Base-by-base conservation (phyloP, 2,797 vertebrate species). In the Thamnophis elegans region DNA sequence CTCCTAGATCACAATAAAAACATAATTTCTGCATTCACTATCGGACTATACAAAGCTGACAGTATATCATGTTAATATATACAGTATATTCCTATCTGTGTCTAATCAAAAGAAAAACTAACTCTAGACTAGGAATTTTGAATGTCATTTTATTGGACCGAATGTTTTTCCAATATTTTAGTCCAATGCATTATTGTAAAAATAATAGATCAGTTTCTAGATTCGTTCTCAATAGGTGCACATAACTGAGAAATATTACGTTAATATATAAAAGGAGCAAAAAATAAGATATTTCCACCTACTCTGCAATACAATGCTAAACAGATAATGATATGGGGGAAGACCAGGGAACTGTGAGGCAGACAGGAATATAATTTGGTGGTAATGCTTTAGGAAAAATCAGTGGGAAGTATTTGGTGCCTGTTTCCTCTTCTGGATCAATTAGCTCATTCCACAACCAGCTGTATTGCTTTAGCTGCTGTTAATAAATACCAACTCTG, bases 1-100 rank as follows among this genome's bases (percentile, higher is more conserved):
- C 99, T 22, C 99, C 99, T 99, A 88, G 82, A 93, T 94, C 53
- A n/a, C 89, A 89, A 60, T 92, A 25, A 51, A 90, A 87, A 91
- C 0, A 1, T 0, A 0, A 20, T 90, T 62, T 1, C 91, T 91
- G 25, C 56, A 4, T 28, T 42, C 28, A 51, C 16, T 88, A 26
- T 85, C 5, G 62, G 22, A 51, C 60, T 90, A 93, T 51, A 11
- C 89, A 91, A 60, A 51, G 1, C 0, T 0, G 91, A 47, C 4
- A 93, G 1, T 13, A n/a, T 26, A 42, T 13, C 2, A 1, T 88
- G 11, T 53, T 65, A 51, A 7, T 7, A 73, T 51, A 25, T 60
- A 42, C 47, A 90, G 12, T 65, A 32, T 26, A 68, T 36, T 28
- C 51, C 11, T 26, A 82, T 36, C 88, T 13, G 9, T 53, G 55